Base-by-base conservation (phyloP, 35 echinoderm and acorn worm species). In the Chiridota heheva region DNA sequence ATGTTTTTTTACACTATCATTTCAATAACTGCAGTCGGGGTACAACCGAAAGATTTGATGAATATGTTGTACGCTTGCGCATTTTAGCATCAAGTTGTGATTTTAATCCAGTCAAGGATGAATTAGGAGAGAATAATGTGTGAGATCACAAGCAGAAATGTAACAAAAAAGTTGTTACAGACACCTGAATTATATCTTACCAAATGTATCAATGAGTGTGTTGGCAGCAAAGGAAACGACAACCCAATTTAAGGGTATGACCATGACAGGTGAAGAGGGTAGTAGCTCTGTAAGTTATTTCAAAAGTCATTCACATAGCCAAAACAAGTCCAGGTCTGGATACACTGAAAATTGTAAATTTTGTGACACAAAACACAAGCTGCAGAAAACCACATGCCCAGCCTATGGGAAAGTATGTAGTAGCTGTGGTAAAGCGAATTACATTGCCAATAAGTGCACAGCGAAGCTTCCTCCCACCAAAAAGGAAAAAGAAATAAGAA, bases 21-120 rank as follows among this genome's bases (percentile, higher is more conserved):
- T 89, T 82, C 43, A 89, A 88, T 48, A 70, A 81, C 41, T 73
- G 86, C 40, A 18, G n/a, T n/a, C n/a, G n/a, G n/a, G n/a, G n/a
- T n/a, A n/a, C n/a, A n/a, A n/a, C n/a, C n/a, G n/a, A n/a, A n/a
- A n/a, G n/a, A n/a, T n/a, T n/a, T n/a, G n/a, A n/a, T n/a, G n/a
- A n/a, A n/a, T n/a, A n/a, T n/a, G n/a, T n/a, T n/a, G n/a, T n/a
- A n/a, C n/a, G n/a, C n/a, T n/a, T n/a, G n/a, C n/a, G n/a, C n/a
- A n/a, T n/a, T n/a, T n/a, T n/a, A n/a, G n/a, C n/a, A n/a, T n/a
- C n/a, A n/a, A n/a, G n/a, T n/a, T n/a, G n/a, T n/a, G n/a, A n/a
- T n/a, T n/a, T n/a, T n/a, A n/a, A 25, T 87, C 7, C 45, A 39
- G 2, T 72, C 77, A 56, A 74, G 79, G 1, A 44, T 79, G 16